A percentile compares a stretch with the other conserved stretches of the same genome.
Conservation (phyloP, 2,113 vertebrate genomes). For the Psettodes erumei region DNA sequence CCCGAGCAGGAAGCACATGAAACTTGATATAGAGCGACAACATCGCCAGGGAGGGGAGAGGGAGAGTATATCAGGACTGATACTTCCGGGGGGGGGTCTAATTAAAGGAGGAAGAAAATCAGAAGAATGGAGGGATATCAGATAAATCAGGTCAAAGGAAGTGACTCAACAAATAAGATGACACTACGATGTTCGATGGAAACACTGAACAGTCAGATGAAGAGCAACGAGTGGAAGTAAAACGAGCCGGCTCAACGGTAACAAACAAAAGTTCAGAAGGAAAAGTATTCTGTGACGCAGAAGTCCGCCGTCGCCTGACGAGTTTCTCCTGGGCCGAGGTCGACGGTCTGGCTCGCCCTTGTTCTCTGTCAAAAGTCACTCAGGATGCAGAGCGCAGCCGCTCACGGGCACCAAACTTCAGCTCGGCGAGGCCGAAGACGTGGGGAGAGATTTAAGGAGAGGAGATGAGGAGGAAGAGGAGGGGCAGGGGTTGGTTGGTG, state of each 20-base stretch:
- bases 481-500: neutral
- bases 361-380: conserved; percentile 26
- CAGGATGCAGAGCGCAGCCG: conserved; percentile 18
- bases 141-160: too few species aligned
- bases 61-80: neutral
- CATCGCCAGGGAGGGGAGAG: conserved; percentile 7
- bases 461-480: neutral
- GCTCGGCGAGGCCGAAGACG: neutral
- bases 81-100: neutral
- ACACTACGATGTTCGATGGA: too few species aligned
- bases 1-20: conserved; percentile 24
- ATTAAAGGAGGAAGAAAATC: neutral
- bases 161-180: neutral
- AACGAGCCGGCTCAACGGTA: neutral
- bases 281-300: neutral
- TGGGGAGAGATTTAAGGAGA: too few species aligned
- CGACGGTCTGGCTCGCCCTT: too few species aligned
- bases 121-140: neutral
- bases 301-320: too few species aligned
- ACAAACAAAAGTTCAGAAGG: neutral
- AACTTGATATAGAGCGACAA: conserved; percentile 52
- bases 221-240: neutral
- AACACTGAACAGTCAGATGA: neutral
- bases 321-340: too few species aligned
- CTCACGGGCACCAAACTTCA: neutral